Evolutionary conservation across 1,140 invertebrate species (phyloP).

Genomic region (Apolygus lucorum): DNA sequence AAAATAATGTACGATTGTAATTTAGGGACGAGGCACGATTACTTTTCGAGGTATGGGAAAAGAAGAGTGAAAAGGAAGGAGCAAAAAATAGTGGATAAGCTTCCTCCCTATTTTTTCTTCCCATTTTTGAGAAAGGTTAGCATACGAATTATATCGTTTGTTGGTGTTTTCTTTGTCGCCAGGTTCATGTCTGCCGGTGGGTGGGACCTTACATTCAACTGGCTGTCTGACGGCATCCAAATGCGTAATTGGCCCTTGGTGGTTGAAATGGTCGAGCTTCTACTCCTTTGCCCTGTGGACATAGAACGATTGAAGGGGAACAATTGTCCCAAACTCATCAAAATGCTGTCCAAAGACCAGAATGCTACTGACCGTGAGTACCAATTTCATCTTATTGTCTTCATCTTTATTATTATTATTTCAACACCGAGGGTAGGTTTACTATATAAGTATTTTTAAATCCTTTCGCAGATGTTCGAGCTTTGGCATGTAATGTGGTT

Average conservation of each 20-base stretch:
- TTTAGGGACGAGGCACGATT: no score
- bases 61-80: no score
- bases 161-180: conserved; percentile 8
- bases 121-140: conserved; percentile 10
- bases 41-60: no score
- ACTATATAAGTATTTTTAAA: no score
- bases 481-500: conserved; percentile 69
- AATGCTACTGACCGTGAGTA: conserved; percentile 31
- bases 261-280: conserved; percentile 71
- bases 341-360: conserved; percentile 68
- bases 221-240: conserved; percentile 76
- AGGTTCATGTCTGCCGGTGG: conserved; percentile 83
- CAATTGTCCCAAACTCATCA: conserved; percentile 82
- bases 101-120: no score
- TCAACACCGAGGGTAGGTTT: no score
- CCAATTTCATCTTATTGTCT: no score
- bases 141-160: background rate
- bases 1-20: no score
- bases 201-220: conserved; percentile 78
- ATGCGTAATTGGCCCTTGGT: conserved; percentile 78
- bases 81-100: no score
- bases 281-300: conserved; percentile 77
- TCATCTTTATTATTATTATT: conserved; percentile 26
- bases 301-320: conserved; percentile 82
- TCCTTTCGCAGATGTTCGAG: conserved; percentile 53